Percentiles rank a stretch among this genome's conserved stretches.
phyloP scores from a whole-genome alignment of 2,113 vertebrate genomes.

The Myiagra hebetior region DNA sequence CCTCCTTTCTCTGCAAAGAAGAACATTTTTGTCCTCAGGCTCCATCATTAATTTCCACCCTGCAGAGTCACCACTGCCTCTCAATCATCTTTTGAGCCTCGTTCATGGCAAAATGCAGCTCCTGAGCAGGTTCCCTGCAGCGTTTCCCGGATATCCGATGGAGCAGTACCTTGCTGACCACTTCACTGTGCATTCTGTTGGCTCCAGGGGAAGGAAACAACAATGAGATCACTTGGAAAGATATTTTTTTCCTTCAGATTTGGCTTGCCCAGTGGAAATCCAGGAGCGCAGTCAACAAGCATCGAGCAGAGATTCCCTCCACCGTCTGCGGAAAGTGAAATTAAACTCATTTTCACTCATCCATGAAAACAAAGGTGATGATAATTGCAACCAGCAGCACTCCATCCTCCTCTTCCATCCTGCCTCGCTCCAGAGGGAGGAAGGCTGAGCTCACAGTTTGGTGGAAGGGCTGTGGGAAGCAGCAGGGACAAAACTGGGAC shows the following conservation, averaged over 20 bases:
- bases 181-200: background rate
- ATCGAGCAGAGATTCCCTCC: rapidly evolving
- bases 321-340: background rate
- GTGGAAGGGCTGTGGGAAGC: background rate
- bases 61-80: background rate
- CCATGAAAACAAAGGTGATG: background rate
- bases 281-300: background rate
- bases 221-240: constrained; percentile 10
- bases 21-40: background rate
- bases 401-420: background rate
- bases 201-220: constrained; percentile 15
- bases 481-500: background rate
- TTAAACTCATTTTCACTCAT: background rate
- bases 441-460: background rate
- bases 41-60: background rate
- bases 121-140: background rate
- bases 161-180: background rate
- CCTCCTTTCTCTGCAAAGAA: background rate
- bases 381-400: background rate
- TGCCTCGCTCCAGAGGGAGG: rapidly evolving
- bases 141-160: background rate
- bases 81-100: background rate
- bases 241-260: background rate
- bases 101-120: background rate
- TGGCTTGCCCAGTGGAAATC: background rate